Conservation (phyloP, 2,113 vertebrate species). For the Uropsilus gracilis region DNA sequence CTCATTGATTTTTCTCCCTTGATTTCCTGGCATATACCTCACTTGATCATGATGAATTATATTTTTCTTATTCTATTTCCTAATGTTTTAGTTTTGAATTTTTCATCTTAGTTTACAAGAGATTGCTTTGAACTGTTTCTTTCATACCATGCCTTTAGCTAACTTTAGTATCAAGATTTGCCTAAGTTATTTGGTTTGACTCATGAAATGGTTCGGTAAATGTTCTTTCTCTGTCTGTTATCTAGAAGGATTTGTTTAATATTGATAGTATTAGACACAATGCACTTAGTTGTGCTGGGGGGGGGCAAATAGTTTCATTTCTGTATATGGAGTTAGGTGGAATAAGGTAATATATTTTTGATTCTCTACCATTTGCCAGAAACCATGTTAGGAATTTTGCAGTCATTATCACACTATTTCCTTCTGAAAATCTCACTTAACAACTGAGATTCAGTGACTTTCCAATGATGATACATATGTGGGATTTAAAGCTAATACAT, state of each 20-base stretch:
- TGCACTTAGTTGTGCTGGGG: too few relatives aligned
- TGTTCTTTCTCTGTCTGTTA: slow-evolving; percentile 33
- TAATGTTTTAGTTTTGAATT: slow-evolving; percentile 46
- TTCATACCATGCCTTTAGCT: slow-evolving; percentile 43
- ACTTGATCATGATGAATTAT: slow-evolving; percentile 59
- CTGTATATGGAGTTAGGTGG: slow-evolving; percentile 48
- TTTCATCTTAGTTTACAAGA: slow-evolving; percentile 7
- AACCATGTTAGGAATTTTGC: slow-evolving; percentile 60
- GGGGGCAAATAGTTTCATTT: slow-evolving; percentile 56
- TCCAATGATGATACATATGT: slow-evolving; percentile 54
- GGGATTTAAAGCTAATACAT: slow-evolving; percentile 21
- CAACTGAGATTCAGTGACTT: slow-evolving; percentile 53
- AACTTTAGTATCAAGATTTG: slow-evolving; percentile 30
- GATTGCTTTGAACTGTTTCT: slow-evolving; percentile 30
- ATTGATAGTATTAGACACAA: slow-evolving; percentile 33
- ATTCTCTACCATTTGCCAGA: slow-evolving; percentile 32
- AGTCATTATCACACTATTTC: slow-evolving; percentile 65
- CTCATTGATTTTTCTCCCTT: slow-evolving; percentile 41
- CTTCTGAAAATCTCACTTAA: slow-evolving; percentile 57
- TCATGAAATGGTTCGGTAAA: slow-evolving; percentile 2
- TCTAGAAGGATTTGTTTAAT: slow-evolving; percentile 32
- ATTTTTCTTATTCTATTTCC: slow-evolving; percentile 35
- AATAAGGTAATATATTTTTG: slow-evolving; percentile 39
- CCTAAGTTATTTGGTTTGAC: slow-evolving; percentile 1
- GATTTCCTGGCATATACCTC: background rate